Conservation (phyloP, 2,888 invertebrate species). For the Melinaea menophilus region DNA sequence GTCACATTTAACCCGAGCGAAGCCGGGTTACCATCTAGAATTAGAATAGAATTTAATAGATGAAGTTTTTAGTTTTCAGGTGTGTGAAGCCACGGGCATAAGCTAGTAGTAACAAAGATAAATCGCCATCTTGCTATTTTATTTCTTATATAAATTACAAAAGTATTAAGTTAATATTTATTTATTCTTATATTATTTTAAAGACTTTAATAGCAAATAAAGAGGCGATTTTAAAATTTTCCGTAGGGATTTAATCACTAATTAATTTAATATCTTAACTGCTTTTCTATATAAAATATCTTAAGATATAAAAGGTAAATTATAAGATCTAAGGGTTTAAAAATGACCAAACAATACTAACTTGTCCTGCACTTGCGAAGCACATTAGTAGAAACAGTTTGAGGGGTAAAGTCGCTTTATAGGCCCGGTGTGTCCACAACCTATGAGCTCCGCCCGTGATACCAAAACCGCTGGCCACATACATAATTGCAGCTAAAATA, state of each 20-base stretch:
- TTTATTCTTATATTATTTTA: no score
- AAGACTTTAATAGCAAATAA: no score
- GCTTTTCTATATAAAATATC: background rate
- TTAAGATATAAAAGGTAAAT: background rate
- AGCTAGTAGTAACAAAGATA: no score
- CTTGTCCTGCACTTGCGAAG: slow-evolving; percentile 83
- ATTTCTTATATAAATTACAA: background rate
- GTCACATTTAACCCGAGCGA: no score
- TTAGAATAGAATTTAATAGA: no score
- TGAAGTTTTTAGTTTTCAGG: no score
- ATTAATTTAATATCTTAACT: no score
- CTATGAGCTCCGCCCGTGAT: slow-evolving; percentile 86
- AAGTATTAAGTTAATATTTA: no score
- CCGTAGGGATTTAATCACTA: no score
- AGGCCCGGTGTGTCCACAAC: slow-evolving; percentile 83
- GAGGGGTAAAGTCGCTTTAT: slow-evolving; percentile 80
- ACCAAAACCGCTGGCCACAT: slow-evolving; percentile 80
- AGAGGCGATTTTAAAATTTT: no score
- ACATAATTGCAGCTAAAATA: slow-evolving; percentile 76
- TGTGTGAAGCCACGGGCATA: no score
- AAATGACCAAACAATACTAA: slow-evolving; percentile 41
- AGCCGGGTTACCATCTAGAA: no score
- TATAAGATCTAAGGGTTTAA: background rate
- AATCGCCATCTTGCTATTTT: background rate
- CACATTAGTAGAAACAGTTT: slow-evolving; percentile 79